These are phyloP conservation scores for Hylia prasina DNA, from an alignment of 2,113 vertebrate species.

Conservation along the genomic window DNA sequence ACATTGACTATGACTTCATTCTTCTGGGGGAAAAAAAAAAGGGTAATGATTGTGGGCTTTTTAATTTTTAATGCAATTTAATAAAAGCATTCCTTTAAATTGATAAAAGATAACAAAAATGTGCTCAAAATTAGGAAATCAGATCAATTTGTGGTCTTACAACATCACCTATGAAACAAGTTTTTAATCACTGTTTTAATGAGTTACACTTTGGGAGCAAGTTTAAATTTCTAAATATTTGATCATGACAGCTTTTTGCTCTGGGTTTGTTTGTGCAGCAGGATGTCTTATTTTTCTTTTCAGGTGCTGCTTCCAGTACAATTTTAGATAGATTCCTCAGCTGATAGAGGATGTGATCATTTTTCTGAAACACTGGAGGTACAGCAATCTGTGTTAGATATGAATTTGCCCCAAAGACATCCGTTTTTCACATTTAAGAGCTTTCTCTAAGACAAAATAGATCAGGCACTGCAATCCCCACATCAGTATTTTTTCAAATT, in stretches of 20 bases:
- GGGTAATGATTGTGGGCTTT: background rate
- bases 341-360: background rate
- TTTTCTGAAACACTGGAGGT: background rate
- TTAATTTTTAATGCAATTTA: background rate
- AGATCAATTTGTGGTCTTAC: background rate
- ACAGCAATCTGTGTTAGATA: background rate
- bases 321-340: background rate
- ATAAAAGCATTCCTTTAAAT: background rate
- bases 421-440: background rate
- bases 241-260: background rate
- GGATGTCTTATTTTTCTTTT: background rate
- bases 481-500: background rate
- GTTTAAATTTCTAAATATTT: background rate
- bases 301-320: background rate
- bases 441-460: background rate
- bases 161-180: background rate
- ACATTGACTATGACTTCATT: background rate
- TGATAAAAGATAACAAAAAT: background rate
- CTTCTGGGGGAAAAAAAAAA: fast-evolving
- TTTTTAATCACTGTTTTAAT: background rate
- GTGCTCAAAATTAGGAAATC: background rate
- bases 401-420: background rate
- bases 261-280: background rate
- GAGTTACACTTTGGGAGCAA: background rate
- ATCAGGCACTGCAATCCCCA: background rate